phyloP scores from a whole-genome alignment of 2,113 vertebrate species.

The Scomber colias region DNA sequence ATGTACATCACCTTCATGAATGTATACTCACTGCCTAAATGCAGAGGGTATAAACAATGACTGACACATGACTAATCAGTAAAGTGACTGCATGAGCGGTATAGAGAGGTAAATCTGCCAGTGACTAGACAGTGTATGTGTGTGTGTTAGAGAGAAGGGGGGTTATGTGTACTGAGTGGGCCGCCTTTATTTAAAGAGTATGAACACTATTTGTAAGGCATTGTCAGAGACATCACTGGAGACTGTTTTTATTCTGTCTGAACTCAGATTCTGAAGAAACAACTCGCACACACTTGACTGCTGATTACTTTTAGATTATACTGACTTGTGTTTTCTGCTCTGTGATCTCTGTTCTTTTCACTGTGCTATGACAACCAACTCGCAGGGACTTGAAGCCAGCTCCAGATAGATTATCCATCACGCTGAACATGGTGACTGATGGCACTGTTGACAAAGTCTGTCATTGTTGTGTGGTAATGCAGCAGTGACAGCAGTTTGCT shows the following conservation, averaged over 20 bases:
- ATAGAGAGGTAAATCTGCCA: conserved; percentile 17
- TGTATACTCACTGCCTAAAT: not conserved
- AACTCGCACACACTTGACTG: not conserved
- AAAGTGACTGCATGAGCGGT: conserved; percentile 12
- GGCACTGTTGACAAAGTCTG: too few species aligned
- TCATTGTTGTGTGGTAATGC: too few species aligned
- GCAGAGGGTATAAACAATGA: not conserved
- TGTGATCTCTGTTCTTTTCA: not conserved
- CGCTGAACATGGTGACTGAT: too few species aligned
- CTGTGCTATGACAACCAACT: too few species aligned
- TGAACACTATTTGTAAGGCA: conserved; percentile 25
- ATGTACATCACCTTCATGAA: not conserved
- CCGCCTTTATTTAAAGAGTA: conserved; percentile 11
- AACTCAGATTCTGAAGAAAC: not conserved
- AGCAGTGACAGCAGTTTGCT: too few species aligned
- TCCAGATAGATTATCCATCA: not conserved
- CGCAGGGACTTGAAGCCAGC: not conserved
- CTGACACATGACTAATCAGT: conserved; percentile 27
- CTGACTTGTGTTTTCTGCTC: not conserved
- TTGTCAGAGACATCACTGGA: conserved; percentile 22
- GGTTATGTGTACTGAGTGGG: not conserved
- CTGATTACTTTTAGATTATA: not conserved
- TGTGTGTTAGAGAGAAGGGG: not conserved
- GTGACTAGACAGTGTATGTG: not conserved
- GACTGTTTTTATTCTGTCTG: not conserved